Conservation (phyloP, 2,888 invertebrate species). For the Lycophotia porphyrea region DNA sequence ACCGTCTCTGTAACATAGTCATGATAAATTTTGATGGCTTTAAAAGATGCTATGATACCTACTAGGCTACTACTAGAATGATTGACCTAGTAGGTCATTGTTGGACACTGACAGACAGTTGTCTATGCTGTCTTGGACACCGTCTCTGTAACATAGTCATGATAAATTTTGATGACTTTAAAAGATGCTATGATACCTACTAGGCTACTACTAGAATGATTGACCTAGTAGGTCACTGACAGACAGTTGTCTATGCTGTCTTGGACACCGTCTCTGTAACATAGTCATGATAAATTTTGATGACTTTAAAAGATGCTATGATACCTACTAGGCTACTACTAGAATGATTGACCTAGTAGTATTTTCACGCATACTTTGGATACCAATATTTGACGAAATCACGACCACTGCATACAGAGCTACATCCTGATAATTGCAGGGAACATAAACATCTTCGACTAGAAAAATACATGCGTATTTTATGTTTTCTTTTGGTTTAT, state of each 20-base stretch:
- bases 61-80: background rate
- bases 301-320: too few species aligned
- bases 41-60: background rate
- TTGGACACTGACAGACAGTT: slow-evolving; percentile 97
- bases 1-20: slow-evolving; percentile 89
- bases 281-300: too few species aligned
- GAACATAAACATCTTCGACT: background rate
- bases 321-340: too few species aligned
- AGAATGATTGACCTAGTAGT: too few species aligned
- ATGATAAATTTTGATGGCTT: background rate
- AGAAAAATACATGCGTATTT: background rate
- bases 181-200: background rate
- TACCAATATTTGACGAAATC: background rate
- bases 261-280: too few species aligned
- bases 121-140: slow-evolving; percentile 96
- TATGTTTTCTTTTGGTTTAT: background rate
- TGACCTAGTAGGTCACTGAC: too few species aligned
- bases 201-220: background rate
- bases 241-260: too few species aligned
- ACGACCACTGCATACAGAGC: background rate
- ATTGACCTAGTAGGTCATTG: slow-evolving; percentile 93
- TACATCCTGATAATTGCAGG: background rate
- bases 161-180: background rate
- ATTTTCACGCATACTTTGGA: background rate
- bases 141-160: slow-evolving; percentile 86